A percentile compares a stretch with the other conserved stretches of the same genome.
Evolutionary conservation across 2,113 vertebrate species (phyloP).

Genomic region (Hyla sarda): DNA sequence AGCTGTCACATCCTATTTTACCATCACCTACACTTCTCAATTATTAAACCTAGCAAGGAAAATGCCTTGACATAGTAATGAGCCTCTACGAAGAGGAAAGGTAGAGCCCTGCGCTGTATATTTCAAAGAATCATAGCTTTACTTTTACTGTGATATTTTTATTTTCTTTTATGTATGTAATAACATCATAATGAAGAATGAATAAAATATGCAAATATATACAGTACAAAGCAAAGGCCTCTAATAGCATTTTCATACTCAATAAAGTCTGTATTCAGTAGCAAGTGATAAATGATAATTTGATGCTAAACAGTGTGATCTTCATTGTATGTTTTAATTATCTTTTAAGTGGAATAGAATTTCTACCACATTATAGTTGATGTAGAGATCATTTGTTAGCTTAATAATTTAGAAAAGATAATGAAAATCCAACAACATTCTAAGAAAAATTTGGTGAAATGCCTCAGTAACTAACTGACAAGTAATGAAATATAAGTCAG

Average conservation of each 20-base stretch:
- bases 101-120: not conserved
- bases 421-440: not conserved
- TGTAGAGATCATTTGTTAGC: not conserved
- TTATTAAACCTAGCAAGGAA: conserved; percentile 45
- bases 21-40: conserved; percentile 48
- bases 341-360: not conserved
- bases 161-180: not conserved
- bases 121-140: conserved; percentile 5
- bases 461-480: not conserved
- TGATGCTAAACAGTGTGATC: conserved; percentile 17
- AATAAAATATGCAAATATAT: conserved; percentile 23
- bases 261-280: not conserved
- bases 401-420: not conserved
- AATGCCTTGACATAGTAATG: conserved; percentile 52
- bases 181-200: not conserved
- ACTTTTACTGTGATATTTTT: not conserved
- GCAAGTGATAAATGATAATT: conserved; percentile 25
- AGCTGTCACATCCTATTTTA: conserved; percentile 50
- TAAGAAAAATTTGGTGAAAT: not conserved
- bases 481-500: no score
- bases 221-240: not conserved
- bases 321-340: not conserved
- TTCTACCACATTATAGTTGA: not conserved
- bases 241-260: conserved; percentile 14
- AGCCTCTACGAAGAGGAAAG: conserved; percentile 49